Percentiles rank a stretch among this genome's conserved stretches.
phyloP scores from a whole-genome alignment of 2,113 vertebrate species.

The Ceyx cyanopectus region DNA sequence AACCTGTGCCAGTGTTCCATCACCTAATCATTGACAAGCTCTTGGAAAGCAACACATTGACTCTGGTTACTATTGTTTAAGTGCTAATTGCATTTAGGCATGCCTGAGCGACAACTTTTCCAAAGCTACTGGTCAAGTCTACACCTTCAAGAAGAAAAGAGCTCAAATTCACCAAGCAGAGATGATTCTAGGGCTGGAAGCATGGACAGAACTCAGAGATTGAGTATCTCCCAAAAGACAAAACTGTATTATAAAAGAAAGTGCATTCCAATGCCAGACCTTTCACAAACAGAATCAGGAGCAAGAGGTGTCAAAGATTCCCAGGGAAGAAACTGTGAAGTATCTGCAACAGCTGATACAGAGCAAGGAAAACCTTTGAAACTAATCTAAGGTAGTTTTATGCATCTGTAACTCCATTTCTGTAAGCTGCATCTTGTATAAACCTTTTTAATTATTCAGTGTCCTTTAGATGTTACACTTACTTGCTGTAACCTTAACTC shows the following conservation, averaged over 20 bases:
- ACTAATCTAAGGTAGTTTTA: background rate
- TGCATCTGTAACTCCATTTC: background rate
- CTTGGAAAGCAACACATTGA: background rate
- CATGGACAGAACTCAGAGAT: background rate
- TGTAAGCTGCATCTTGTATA: background rate
- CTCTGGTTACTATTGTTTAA: background rate
- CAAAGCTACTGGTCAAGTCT: background rate
- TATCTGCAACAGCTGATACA: background rate
- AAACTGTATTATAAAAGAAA: background rate
- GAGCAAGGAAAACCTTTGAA: background rate
- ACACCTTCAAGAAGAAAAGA: background rate
- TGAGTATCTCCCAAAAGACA: background rate
- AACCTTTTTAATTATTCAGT: background rate
- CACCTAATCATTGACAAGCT: background rate
- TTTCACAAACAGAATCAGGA: conserved; percentile 1
- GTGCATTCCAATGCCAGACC: background rate
- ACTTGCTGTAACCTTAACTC: conserved; percentile 11
- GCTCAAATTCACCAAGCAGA: background rate
- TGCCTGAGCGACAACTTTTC: background rate
- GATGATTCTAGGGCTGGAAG: background rate
- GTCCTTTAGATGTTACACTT: background rate
- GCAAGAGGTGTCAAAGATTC: background rate
- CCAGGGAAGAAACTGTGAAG: background rate
- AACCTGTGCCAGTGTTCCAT: no score
- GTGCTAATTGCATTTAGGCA: background rate